These are phyloP conservation scores for Acronicta leporina DNA, from an alignment of 2,888 invertebrate genomes.

Conservation along the genomic window DNA sequence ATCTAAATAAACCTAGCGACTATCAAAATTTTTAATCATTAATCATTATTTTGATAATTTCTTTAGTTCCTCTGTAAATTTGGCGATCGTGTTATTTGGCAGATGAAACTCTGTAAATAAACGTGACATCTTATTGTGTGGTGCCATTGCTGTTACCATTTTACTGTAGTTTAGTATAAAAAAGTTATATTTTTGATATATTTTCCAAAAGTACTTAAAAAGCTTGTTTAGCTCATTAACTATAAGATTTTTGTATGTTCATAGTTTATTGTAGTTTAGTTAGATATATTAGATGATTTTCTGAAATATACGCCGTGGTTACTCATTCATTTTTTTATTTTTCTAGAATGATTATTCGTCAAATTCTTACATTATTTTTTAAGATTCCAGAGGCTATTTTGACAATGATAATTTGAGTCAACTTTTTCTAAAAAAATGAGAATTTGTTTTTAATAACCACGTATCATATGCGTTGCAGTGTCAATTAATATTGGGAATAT, in stretches of 20 bases:
- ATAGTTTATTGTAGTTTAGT: conserved; percentile 31
- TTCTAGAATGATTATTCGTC: conserved; percentile 14
- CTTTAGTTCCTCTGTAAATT: background rate
- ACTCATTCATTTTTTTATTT: conserved; percentile 2
- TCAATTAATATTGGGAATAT: conserved; percentile 27
- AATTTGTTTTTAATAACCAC: conserved; percentile 19
- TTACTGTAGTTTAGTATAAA: conserved; percentile 57
- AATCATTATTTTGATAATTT: too few species aligned
- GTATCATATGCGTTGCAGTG: conserved; percentile 14
- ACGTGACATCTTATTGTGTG: conserved; percentile 66
- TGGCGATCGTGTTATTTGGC: background rate
- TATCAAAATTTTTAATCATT: too few species aligned
- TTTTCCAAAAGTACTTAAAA: conserved; percentile 64
- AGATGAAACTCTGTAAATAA: conserved; percentile 23
- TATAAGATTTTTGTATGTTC: conserved; percentile 40
- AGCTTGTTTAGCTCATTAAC: conserved; percentile 40
- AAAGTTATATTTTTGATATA: conserved; percentile 63
- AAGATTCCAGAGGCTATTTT: conserved; percentile 52
- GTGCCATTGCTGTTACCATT: conserved; percentile 87
- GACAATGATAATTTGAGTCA: conserved; percentile 2
- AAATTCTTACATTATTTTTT: conserved; percentile 37
- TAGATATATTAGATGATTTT: conserved; percentile 10
- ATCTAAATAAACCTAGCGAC: too few species aligned
- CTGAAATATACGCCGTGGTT: conserved; percentile 1
- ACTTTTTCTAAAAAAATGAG: conserved; percentile 9